A percentile compares a stretch with the other conserved stretches of the same genome.
Evolutionary conservation across 2,888 invertebrate species (phyloP).

Genomic region (Amblyjoppa fuscipennis): DNA sequence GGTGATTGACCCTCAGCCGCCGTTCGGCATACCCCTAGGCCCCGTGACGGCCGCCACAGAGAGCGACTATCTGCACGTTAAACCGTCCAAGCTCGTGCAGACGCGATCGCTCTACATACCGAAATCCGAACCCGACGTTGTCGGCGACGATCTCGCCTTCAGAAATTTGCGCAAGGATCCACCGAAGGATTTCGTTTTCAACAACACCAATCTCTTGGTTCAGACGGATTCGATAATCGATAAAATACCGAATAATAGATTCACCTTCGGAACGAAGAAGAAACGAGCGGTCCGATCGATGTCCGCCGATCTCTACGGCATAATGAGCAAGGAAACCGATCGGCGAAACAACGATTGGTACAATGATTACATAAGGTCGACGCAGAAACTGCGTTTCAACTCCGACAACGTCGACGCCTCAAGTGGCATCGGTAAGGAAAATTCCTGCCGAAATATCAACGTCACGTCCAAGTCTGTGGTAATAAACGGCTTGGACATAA

Average conservation of each 20-base stretch:
- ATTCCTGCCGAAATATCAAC: conserved; percentile 21
- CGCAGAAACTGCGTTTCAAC: conserved; percentile 39
- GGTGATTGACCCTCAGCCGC: conserved; percentile 93
- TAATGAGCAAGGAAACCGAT: conserved; percentile 87
- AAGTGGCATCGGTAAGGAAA: conserved; percentile 30
- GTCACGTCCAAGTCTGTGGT: conserved; percentile 64
- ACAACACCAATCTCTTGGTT: conserved; percentile 69
- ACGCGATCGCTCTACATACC: conserved; percentile 88
- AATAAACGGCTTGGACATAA: conserved; percentile 73
- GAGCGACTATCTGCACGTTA: conserved; percentile 92
- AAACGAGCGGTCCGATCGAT: conserved; percentile 93
- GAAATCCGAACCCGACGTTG: conserved; percentile 91
- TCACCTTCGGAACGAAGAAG: conserved; percentile 87
- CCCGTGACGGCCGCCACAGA: conserved; percentile 93
- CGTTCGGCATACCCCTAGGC: conserved; percentile 95
- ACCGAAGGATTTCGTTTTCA: conserved; percentile 83
- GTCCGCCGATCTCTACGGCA: conserved; percentile 93
- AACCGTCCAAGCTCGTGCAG: conserved; percentile 80
- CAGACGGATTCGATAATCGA: conserved; percentile 20
- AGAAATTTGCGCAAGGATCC: conserved; percentile 94
- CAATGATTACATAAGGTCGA: conserved; percentile 61
- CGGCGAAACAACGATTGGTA: conserved; percentile 65
- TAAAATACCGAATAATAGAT: conserved; percentile 36
- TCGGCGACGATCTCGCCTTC: conserved; percentile 95
- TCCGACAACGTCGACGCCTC: conserved; percentile 57